Percentiles rank a stretch among this genome's conserved stretches.
Evolutionary conservation across 2,113 vertebrate genomes (phyloP).

Genomic region (Lampris incognitus): DNA sequence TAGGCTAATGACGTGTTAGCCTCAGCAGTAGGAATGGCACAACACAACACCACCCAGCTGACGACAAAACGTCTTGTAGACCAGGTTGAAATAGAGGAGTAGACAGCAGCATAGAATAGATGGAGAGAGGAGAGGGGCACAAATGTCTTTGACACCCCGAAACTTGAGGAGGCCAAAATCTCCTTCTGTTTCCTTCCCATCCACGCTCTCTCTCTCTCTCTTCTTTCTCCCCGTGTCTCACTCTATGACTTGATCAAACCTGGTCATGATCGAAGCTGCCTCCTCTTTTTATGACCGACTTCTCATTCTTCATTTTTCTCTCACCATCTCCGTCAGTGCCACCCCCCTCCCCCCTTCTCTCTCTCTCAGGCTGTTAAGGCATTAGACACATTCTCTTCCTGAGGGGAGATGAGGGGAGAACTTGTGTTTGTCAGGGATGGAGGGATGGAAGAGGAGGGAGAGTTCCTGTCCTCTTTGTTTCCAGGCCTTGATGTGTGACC

Average conservation of each 20-base stretch:
- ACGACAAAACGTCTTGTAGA: too few species aligned
- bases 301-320: neutral
- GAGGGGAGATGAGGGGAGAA: conserved; percentile 85
- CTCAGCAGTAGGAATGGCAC: too few species aligned
- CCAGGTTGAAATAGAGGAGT: too few species aligned
- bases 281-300: too few species aligned
- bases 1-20: too few species aligned
- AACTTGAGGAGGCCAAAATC: too few species aligned
- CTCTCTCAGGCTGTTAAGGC: conserved; percentile 25
- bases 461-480: conserved; percentile 95
- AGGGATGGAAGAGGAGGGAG: conserved; percentile 86
- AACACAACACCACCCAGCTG: too few species aligned
- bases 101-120: neutral
- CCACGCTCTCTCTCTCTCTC: too few species aligned
- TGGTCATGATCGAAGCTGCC: too few species aligned
- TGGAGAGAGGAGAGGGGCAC: neutral
- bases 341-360: neutral
- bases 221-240: neutral
- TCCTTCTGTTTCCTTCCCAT: too few species aligned
- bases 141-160: neutral
- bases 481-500: conserved; percentile 99
- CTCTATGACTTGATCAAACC: too few species aligned
- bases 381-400: conserved; percentile 92
- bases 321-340: neutral
- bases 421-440: conserved; percentile 87